A percentile compares a stretch with the other conserved stretches of the same genome.
These are phyloP conservation scores for Crotalus viridis DNA, from an alignment of 2,113 vertebrate genomes.

Conservation along the genomic window DNA sequence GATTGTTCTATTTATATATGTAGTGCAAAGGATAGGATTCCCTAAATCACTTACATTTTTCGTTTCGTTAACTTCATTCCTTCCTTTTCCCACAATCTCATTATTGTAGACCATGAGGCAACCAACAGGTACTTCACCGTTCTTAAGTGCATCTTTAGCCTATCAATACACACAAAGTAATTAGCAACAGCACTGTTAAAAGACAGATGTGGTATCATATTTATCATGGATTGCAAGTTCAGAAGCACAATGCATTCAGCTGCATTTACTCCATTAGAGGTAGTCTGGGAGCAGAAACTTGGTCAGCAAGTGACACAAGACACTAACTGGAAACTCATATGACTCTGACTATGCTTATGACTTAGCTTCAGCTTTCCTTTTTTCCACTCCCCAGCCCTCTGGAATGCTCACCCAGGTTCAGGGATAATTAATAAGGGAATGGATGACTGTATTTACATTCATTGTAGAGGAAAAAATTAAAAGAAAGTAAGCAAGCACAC, in stretches of 20 bases:
- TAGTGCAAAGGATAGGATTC: neutral
- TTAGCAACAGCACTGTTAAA: neutral
- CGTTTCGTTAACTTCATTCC: slow-evolving; percentile 92
- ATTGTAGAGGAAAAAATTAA: neutral
- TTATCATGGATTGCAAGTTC: neutral
- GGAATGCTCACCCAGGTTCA: neutral
- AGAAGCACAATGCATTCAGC: neutral
- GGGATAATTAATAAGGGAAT: neutral
- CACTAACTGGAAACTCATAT: neutral
- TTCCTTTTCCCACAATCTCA: slow-evolving; percentile 81
- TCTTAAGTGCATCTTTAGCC: slow-evolving; percentile 85
- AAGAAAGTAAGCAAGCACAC: neutral
- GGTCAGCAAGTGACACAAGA: neutral
- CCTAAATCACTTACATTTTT: slow-evolving; percentile 83
- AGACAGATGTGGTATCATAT: neutral
- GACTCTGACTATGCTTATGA: neutral
- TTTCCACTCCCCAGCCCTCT: neutral
- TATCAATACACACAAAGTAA: slow-evolving; percentile 54
- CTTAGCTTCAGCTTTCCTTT: neutral
- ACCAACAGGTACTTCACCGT: slow-evolving; percentile 90
- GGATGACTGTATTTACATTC: neutral
- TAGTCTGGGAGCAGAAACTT: neutral
- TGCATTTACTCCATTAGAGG: neutral
- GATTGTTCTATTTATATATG: neutral
- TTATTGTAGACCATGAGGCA: slow-evolving; percentile 87